Base-by-base conservation (phyloP, 1,140 invertebrate genomes). In the Drosophila micromelanica region DNA sequence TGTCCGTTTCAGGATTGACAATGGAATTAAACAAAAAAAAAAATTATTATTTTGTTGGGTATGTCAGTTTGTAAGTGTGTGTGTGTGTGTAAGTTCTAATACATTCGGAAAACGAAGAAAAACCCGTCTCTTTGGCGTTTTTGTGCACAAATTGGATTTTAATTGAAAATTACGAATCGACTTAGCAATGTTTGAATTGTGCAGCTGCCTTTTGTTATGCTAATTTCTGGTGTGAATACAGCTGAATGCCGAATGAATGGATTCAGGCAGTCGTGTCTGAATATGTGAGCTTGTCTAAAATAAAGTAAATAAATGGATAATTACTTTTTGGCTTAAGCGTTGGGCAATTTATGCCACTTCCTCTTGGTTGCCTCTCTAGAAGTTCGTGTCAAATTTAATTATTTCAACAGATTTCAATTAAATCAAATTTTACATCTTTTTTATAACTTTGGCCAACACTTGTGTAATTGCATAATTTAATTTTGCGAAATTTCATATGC, bases 131-230 rank as follows among this genome's bases (percentile, higher is more conserved):
- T 78, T 49, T 59, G 61, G 32, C 54, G 61, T 73, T 81, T 86
- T 69, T 81, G 71, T 76, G 61, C 55, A 71, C 86, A 86, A 86
- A 86, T 86, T 87, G 81, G 81, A 87, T 86, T 86, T 86, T 87
- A 86, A 86, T 86, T 86, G 82, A 81, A 86, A 86, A 87, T 86
- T 86, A 86, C 81, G 82, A 86, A 86, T 86, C 82, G 81, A 81
- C 81, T 86, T 87, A 86, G 82, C 78, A 78, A 86, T 86, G 78
- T 86, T 86, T 86, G 78, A 63, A 78, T 87, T 87, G 78, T 87
- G 81, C 81, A 75, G 75, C 75, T 60, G 74, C 63, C 81, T 87
- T 86, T 86, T 86, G 81, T 86, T 81, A 86, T 86, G 81, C 81
- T 87, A 86, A 86, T 86, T 70, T 65, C 64, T 78, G 69, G 52